phyloP scores from a whole-genome alignment of 2,113 vertebrate genomes.

The Alexandromys fortis region DNA sequence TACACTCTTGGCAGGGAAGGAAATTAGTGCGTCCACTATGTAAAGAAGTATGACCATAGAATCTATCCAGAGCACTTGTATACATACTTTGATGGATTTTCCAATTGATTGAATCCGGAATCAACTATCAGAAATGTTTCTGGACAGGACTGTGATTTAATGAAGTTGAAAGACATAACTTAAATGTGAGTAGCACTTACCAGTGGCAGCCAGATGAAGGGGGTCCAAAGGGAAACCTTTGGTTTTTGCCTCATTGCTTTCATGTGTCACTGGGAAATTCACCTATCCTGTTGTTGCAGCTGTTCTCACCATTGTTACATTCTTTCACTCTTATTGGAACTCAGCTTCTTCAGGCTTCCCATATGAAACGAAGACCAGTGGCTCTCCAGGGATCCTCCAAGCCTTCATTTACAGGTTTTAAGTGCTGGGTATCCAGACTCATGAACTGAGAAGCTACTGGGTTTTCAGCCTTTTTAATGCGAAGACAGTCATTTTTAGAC shows the following conservation, averaged over 20 bases:
- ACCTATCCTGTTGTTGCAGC: not conserved
- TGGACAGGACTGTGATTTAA: not conserved
- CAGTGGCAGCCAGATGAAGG: not conserved
- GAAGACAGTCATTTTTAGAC: not conserved
- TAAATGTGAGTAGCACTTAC: not conserved
- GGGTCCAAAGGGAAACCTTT: not conserved
- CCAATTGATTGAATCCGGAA: not conserved
- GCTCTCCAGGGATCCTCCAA: not conserved
- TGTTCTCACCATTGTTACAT: not conserved
- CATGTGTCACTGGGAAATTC: not conserved
- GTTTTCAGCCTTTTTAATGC: not conserved
- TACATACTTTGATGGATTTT: not conserved
- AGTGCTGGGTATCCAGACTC: not conserved
- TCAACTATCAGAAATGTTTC: not conserved
- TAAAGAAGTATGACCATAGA: not conserved
- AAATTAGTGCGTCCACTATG: not conserved
- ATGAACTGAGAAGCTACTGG: not conserved
- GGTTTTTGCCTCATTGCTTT: not conserved
- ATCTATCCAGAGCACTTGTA: not conserved
- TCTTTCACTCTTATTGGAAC: not conserved
- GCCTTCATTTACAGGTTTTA: not conserved
- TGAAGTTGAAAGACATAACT: not conserved
- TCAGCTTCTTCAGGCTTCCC: not conserved
- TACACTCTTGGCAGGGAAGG: not conserved
- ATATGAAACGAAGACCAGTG: not conserved